Evolutionary conservation across 2,797 vertebrate genomes (phyloP).

Genomic region (Spinibarbus caldwelli): DNA sequence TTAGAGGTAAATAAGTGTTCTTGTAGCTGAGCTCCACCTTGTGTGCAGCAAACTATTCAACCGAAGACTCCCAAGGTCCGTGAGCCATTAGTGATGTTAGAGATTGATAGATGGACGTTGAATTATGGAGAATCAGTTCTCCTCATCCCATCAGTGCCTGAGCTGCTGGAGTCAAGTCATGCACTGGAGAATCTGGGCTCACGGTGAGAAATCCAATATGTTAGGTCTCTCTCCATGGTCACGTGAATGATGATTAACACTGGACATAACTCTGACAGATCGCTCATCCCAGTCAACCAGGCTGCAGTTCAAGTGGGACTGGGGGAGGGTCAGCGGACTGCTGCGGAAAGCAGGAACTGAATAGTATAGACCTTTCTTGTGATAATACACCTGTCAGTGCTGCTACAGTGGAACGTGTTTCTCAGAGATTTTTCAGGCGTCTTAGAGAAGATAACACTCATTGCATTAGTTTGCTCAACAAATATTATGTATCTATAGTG

Average conservation of each 20-base stretch:
- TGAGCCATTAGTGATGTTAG: conserved; percentile 16
- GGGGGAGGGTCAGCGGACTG: conserved; percentile 17
- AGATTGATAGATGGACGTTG: conserved; percentile 1
- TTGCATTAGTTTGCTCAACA: background rate
- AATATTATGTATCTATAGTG: background rate
- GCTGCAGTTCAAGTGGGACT: conserved; percentile 19
- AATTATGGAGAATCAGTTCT: background rate
- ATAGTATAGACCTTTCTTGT: conserved; percentile 34
- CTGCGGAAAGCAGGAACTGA: background rate
- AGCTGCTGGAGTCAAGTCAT: background rate
- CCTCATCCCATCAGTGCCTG: conserved; percentile 16
- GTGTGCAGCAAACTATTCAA: conserved; percentile 16
- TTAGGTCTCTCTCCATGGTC: conserved; percentile 17
- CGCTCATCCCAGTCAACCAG: conserved; percentile 16
- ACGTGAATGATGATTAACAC: conserved; percentile 44
- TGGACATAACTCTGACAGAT: conserved; percentile 32
- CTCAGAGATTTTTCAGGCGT: background rate
- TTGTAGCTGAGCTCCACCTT: background rate
- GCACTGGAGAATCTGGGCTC: background rate
- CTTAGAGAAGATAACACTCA: background rate
- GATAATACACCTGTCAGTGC: background rate
- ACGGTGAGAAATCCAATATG: conserved; percentile 32
- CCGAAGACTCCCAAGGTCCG: background rate
- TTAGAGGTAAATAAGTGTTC: conserved; percentile 1
- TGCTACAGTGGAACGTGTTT: background rate